A percentile compares a stretch with the other conserved stretches of the same genome.
These are phyloP conservation scores for Seriola aureovittata DNA, from an alignment of 2,113 vertebrate species.

Conservation along the genomic window DNA sequence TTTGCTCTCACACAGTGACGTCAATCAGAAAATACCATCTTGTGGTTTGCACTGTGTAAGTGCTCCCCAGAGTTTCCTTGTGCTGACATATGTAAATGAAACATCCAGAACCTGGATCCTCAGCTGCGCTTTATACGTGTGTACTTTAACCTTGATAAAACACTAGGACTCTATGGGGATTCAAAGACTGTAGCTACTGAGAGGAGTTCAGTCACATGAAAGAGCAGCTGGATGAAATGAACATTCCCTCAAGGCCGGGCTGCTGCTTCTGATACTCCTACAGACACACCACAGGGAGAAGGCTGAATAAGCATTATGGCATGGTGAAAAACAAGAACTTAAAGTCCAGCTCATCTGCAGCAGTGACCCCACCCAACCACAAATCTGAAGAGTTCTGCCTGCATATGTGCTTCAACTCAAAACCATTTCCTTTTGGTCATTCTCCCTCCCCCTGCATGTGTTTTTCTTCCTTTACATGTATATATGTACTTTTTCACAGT, in stretches of 20 bases:
- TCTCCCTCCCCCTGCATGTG: background rate
- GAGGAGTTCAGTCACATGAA: slow-evolving; percentile 69
- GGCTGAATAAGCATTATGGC: slow-evolving; percentile 67
- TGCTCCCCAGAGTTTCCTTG: slow-evolving; percentile 32
- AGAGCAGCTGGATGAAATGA: slow-evolving; percentile 74
- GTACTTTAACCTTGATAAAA: slow-evolving; percentile 66
- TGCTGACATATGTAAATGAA: slow-evolving; percentile 29
- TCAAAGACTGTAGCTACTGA: slow-evolving; percentile 43
- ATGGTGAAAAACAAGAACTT: slow-evolving; percentile 62
- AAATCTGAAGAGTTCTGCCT: slow-evolving; percentile 7
- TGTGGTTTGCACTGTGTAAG: background rate
- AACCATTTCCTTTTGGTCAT: slow-evolving; percentile 14
- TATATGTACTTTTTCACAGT: slow-evolving; percentile 2
- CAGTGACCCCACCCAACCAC: slow-evolving; percentile 48
- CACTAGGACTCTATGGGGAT: slow-evolving; percentile 36
- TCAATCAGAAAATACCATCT: slow-evolving; percentile 8
- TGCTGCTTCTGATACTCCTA: slow-evolving; percentile 62
- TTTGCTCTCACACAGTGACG: background rate
- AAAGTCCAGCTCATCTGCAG: slow-evolving; percentile 59
- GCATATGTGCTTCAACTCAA: slow-evolving; percentile 9
- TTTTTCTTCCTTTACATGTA: background rate
- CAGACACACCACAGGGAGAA: slow-evolving; percentile 56
- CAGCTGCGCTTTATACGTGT: slow-evolving; percentile 32
- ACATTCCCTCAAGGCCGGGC: slow-evolving; percentile 58
- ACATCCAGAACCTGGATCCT: slow-evolving; percentile 42